Base-by-base conservation (phyloP, 2,888 invertebrate species). In the Lasioglossum lativentre region DNA sequence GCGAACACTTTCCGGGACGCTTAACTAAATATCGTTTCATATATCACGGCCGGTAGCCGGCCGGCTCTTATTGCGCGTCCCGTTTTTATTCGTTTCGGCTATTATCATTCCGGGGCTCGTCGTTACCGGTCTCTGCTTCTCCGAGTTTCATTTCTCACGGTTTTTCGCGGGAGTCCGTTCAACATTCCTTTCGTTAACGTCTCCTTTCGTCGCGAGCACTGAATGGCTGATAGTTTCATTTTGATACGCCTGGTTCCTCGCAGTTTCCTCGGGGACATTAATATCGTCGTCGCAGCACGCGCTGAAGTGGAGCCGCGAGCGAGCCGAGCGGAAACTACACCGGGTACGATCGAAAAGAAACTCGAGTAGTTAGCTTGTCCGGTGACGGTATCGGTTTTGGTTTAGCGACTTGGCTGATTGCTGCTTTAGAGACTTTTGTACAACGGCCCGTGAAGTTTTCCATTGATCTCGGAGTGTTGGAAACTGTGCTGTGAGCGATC, bases 131-230 rank as follows among this genome's bases (percentile, higher is more conserved):
- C 63, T 30, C 16, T 40, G 40, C 47, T 4, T 45, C 45, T 16
- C 47, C 14, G 4, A 14, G 47, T 14, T 38, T 52, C 78, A 84
- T 83, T 84, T 71, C 47, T 83, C 84, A 83, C 68, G 42, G 27
- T 73, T 82, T 72, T 63, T 30, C 63, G 12, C 59, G n/a, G 34
- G 2, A 10, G 27, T 27, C n/a, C 56, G 40, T 80, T 30, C 14
- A 80, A 70, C 56, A 38, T 40, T n/a, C n/a, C 70, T 59, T n/a
- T 12, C 52, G 45, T 47, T n/a, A 45, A 34, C 42, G 30, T 23
- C 47, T 38, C 40, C 72, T 82, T 40, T 42, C 68, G 16, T 34
- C 34, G 68, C 68, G 68, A 12, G 30, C 38, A 23, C 68, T 68
- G 38, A 68, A 38, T 40, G 68, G 68, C 38, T 68, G 68, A 38